These are phyloP conservation scores for Temnothorax nylanderi DNA, from an alignment of 1,140 invertebrate genomes.

Conservation along the genomic window DNA sequence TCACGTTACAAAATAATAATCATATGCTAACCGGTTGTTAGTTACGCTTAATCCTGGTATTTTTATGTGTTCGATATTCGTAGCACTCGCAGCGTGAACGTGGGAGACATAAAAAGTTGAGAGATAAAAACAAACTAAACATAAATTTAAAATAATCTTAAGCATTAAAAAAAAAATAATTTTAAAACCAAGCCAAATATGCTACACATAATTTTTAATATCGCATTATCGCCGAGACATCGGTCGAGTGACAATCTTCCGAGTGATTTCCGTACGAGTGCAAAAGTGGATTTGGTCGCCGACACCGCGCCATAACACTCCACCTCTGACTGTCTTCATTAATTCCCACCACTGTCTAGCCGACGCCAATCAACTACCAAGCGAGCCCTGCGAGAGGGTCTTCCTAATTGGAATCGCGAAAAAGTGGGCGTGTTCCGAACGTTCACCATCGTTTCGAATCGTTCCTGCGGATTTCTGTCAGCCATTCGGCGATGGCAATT, in stretches of 20 bases:
- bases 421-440: conserved; percentile 77
- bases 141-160: not conserved
- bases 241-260: not conserved
- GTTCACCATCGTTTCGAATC: conserved; percentile 63
- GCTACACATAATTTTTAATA: not conserved
- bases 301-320: conserved; percentile 44
- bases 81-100: not conserved
- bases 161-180: not conserved
- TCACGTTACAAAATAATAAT: conserved; percentile 5
- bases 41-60: not conserved
- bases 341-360: conserved; percentile 71
- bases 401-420: conserved; percentile 79
- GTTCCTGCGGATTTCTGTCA: conserved; percentile 55
- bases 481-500: conserved; percentile 62
- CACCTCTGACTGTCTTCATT: conserved; percentile 69
- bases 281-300: conserved; percentile 44
- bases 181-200: not conserved
- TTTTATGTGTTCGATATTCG: not conserved
- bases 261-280: conserved; percentile 37
- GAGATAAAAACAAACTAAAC: not conserved
- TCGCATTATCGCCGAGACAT: not conserved
- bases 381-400: conserved; percentile 68
- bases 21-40: not conserved
- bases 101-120: not conserved
- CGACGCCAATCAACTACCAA: conserved; percentile 73